Percentiles rank a stretch among this genome's conserved stretches.
These are phyloP conservation scores for Troides helena DNA, from an alignment of 2,888 invertebrate species.

Conservation along the genomic window DNA sequence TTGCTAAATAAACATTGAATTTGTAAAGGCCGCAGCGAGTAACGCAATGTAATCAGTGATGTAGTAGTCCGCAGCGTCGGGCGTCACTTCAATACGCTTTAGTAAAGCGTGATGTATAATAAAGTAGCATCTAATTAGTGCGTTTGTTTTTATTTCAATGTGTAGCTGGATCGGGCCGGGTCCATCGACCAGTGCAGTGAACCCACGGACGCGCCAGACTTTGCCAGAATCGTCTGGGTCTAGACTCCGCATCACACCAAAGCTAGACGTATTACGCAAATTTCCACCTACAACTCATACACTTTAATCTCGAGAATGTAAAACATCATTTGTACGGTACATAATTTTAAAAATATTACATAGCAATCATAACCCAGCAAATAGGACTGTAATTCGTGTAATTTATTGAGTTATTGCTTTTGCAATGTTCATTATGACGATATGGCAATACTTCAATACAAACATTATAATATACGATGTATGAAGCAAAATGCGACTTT, in stretches of 20 bases:
- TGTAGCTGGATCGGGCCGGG: conserved; percentile 24
- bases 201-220: conserved; percentile 33
- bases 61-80: neutral
- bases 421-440: neutral
- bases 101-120: conserved; percentile 21
- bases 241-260: conserved; percentile 33
- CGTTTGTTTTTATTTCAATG: conserved; percentile 19
- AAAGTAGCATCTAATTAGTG: conserved; percentile 25
- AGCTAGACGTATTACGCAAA: conserved; percentile 31
- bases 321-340: neutral
- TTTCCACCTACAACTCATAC: conserved; percentile 18
- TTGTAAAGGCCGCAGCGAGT: neutral
- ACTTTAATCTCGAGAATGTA: conserved; percentile 9
- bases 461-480: neutral
- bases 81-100: conserved; percentile 9
- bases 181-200: conserved; percentile 35
- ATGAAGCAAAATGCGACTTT: conserved; percentile 16
- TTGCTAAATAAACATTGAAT: conserved; percentile 5
- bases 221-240: conserved; percentile 34
- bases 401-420: conserved; percentile 6
- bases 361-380: neutral
- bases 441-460: neutral
- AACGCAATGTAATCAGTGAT: conserved; percentile 7
- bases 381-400: conserved; percentile 2
- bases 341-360: neutral